Percentiles rank a stretch among this genome's conserved stretches.
These are phyloP conservation scores for Drosophila sturtevanti DNA, from an alignment of 1,140 invertebrate species.

Conservation along the genomic window DNA sequence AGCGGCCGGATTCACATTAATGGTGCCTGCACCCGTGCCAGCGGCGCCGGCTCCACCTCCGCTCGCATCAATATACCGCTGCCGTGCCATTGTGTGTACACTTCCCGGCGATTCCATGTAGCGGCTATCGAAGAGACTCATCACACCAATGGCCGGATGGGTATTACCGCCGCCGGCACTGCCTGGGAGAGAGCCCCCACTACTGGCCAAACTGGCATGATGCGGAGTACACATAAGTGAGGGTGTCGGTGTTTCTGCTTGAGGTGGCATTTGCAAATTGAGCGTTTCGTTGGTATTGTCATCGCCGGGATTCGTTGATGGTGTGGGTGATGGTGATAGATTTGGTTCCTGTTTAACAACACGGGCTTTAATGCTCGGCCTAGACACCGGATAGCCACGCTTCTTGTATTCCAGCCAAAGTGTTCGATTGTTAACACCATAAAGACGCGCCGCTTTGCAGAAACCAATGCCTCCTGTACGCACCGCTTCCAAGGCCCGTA, in stretches of 20 bases:
- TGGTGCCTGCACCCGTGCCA: slow-evolving; percentile 66
- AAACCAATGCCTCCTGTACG: slow-evolving; percentile 92
- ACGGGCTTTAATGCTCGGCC: slow-evolving; percentile 88
- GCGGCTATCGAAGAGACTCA: slow-evolving; percentile 85
- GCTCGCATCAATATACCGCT: slow-evolving; percentile 83
- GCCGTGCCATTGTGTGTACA: slow-evolving; percentile 83
- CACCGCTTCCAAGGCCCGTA: slow-evolving; percentile 90
- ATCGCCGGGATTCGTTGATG: slow-evolving; percentile 71
- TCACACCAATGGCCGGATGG: slow-evolving; percentile 84
- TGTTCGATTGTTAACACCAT: slow-evolving; percentile 92
- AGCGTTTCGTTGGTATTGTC: slow-evolving; percentile 81
- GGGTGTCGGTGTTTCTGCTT: slow-evolving; percentile 83
- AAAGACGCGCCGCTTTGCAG: slow-evolving; percentile 91
- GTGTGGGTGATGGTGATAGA: slow-evolving; percentile 84
- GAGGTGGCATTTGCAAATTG: slow-evolving; percentile 84
- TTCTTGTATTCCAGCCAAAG: slow-evolving; percentile 93
- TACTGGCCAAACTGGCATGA: slow-evolving; percentile 48
- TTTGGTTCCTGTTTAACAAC: slow-evolving; percentile 86
- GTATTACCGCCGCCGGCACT: slow-evolving; percentile 56
- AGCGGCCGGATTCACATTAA: slow-evolving; percentile 82
- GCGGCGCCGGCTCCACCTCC: slow-evolving; percentile 58
- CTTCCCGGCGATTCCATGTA: slow-evolving; percentile 84
- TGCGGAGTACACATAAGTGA: slow-evolving; percentile 83
- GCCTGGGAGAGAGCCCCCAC: slow-evolving; percentile 44
- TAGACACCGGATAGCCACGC: slow-evolving; percentile 89